Conservation (phyloP, 2,888 invertebrate genomes). For the Smittia aterrima region DNA sequence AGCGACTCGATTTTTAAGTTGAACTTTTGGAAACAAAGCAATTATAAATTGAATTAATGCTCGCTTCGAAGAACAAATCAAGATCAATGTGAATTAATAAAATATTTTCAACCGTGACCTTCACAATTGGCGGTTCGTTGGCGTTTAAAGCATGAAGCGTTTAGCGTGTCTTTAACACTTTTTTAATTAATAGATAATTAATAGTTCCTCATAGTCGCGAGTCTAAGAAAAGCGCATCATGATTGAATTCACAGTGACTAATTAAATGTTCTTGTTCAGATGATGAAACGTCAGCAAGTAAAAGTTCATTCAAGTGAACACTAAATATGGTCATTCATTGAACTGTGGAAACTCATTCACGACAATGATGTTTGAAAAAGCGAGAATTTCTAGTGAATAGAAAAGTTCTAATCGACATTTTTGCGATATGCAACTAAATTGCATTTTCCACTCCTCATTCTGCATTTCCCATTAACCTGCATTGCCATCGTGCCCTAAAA, state of each 20-base stretch:
- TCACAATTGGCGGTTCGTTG: constrained; percentile 30
- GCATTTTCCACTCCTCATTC: not conserved
- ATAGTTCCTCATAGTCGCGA: too few species aligned
- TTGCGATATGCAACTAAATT: not conserved
- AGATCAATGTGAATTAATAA: constrained; percentile 31
- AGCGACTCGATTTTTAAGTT: not conserved
- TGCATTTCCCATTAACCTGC: not conserved
- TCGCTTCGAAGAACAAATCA: constrained; percentile 20
- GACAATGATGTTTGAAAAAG: too few species aligned
- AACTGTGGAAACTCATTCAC: too few species aligned
- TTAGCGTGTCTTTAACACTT: not conserved
- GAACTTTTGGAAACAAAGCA: not conserved
- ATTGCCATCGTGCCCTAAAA: not conserved
- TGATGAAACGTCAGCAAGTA: not conserved
- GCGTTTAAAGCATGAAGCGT: not conserved
- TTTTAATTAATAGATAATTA: not conserved
- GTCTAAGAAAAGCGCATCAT: too few species aligned
- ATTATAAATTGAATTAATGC: not conserved
- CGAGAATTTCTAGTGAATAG: too few species aligned
- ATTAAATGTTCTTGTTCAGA: not conserved
- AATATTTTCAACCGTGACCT: constrained; percentile 14
- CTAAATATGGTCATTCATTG: too few species aligned
- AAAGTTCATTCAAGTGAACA: too few species aligned
- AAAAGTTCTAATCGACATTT: not conserved
- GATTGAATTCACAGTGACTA: too few species aligned